Evolutionary conservation across 2,888 invertebrate species (phyloP), one percentile per base, ranked within the genome.

Genomic region (Pseudococcus jackbeardsleyi): DNA sequence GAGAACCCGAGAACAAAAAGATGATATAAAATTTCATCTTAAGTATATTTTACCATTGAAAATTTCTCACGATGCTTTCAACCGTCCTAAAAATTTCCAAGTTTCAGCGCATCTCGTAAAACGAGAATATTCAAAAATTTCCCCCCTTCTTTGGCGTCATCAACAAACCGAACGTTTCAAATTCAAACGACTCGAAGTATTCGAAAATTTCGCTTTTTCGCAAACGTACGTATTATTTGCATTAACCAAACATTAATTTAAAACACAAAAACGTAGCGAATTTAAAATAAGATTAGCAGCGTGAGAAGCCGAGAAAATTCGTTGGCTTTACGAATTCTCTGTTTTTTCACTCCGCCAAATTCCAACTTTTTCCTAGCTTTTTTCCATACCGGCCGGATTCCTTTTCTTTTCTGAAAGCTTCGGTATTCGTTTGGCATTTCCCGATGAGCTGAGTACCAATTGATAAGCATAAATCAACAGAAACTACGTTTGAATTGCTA

Each of bases 211-310:
- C 11, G 33, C 68, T 33, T 5, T 5, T 64, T 22, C 33, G 33
- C 68, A 72, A 72, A 1, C 26, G 26, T 33, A 26, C 68, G 68
- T 72, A 72, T 72, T 9, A 72, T 72, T 72, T 72, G 68, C 68
- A 72, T 72, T 72, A 72, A 72, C 68, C 33, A 72, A 72, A 72
- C 68, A 72, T 33, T 72, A 72, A 72, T 72, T 72, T 33, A 72
- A 72, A 33, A 72, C 11, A 72, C 68, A 26, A 33, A 72, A 72
- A 72, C 68, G 68, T 6, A 72, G 68, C 68, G 68, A 72, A 72
- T 72, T 72, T 33, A 64, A 64, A 64, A 64, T 64, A 22, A 64
- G 22, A 64, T 72, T 26, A 72, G 68, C 26, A 72, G 68, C 26
- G 9, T 72, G 33, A 72, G 33, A 72, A 26, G 6, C 17, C 19